Conservation (phyloP, 64 coral and sea anemone genomes). For the Stylophora pistillata region DNA sequence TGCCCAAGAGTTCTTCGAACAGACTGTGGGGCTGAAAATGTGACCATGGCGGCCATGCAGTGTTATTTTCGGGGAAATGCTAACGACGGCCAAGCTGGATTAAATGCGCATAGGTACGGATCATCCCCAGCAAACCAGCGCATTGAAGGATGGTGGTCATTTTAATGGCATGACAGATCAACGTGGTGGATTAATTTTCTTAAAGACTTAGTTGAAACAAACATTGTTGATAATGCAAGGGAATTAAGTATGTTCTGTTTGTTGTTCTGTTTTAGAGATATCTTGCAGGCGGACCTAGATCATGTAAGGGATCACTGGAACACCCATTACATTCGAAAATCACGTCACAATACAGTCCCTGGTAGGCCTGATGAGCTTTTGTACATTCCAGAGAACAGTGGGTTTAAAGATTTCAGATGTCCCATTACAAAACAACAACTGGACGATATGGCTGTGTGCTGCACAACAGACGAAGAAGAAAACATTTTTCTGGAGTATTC, state of each 20-base stretch:
- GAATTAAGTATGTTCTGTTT: constrained; percentile 6
- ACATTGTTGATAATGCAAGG: constrained; percentile 11
- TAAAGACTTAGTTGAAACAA: constrained; percentile 42
- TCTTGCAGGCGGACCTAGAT: constrained; percentile 32
- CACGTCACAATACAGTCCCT: constrained; percentile 38
- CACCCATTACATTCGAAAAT: constrained; percentile 34
- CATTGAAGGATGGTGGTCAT: constrained; percentile 48
- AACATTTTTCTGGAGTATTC: constrained; percentile 17
- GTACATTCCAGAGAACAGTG: constrained; percentile 53
- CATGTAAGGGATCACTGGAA: constrained; percentile 46
- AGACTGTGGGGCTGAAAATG: constrained; percentile 54
- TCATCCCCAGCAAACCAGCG: constrained; percentile 36
- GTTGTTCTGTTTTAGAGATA: constrained; percentile 27
- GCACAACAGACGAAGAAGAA: neutral
- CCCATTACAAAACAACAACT: constrained; percentile 20
- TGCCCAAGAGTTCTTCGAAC: constrained; percentile 34
- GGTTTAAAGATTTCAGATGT: constrained; percentile 47
- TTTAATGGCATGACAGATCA: constrained; percentile 50
- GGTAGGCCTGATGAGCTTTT: constrained; percentile 57
- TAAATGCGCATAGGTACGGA: constrained; percentile 47
- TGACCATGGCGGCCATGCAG: constrained; percentile 51
- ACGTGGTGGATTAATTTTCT: neutral
- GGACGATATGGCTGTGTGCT: constrained; percentile 23
- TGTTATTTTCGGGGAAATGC: constrained; percentile 40
- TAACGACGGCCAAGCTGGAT: constrained; percentile 21